Conservation (phyloP, 2,113 vertebrate species). For the Bos taurus region ARS-UCD2.0 NC_037344.1:43373001-43373500, state of each 20-base stretch:
- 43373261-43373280: background rate
- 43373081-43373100: background rate
- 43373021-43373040: background rate
- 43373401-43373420: background rate
- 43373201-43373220: background rate
- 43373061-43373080: background rate
- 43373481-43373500: accelerated
- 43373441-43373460: background rate
- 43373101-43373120: background rate
- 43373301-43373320: background rate
- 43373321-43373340: background rate
- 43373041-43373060: background rate
- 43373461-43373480: background rate
- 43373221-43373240: background rate
- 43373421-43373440: background rate
- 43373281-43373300: background rate
- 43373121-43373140: background rate
- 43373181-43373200: background rate
- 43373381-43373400: background rate
- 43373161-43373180: background rate
- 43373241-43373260: background rate
- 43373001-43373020: background rate
- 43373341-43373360: background rate
- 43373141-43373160: background rate
- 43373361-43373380: background rate